phyloP scores from a whole-genome alignment of 2,113 vertebrate species.

The Dromiciops gliroides region DNA sequence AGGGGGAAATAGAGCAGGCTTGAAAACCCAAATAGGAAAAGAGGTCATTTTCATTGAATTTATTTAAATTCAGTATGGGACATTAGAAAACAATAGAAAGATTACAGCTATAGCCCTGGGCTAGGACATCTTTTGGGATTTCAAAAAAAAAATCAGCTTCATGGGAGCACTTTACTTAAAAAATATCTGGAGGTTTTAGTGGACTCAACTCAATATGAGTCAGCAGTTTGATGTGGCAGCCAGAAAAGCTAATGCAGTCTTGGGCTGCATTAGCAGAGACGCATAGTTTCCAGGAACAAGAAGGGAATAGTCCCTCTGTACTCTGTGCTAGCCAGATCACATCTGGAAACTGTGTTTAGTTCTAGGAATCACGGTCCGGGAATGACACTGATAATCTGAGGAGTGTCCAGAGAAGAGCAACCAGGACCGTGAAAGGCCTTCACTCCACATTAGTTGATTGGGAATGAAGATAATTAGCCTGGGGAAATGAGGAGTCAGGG shows the following conservation, averaged over 20 bases:
- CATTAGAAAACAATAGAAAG: background rate
- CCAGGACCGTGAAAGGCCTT: background rate
- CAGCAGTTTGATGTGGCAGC: background rate
- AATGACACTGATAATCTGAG: background rate
- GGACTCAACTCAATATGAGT: background rate
- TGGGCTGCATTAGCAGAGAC: background rate
- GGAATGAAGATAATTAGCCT: background rate
- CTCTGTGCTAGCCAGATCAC: background rate
- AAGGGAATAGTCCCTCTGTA: background rate
- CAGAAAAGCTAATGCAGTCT: conserved; percentile 2
- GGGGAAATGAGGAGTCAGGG: background rate
- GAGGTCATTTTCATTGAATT: background rate
- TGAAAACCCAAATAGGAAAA: background rate
- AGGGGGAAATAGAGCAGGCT: background rate
- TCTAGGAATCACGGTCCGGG: background rate
- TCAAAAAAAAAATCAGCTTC: background rate
- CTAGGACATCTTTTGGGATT: background rate
- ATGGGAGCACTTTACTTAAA: background rate
- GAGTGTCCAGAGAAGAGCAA: background rate
- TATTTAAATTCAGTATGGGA: background rate
- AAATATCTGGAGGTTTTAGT: background rate
- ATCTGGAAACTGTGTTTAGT: background rate
- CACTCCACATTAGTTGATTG: background rate
- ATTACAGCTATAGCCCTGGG: background rate
- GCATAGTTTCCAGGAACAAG: background rate